phyloP scores from a whole-genome alignment of 2,888 invertebrate species.

The Limenitis camilla region DNA sequence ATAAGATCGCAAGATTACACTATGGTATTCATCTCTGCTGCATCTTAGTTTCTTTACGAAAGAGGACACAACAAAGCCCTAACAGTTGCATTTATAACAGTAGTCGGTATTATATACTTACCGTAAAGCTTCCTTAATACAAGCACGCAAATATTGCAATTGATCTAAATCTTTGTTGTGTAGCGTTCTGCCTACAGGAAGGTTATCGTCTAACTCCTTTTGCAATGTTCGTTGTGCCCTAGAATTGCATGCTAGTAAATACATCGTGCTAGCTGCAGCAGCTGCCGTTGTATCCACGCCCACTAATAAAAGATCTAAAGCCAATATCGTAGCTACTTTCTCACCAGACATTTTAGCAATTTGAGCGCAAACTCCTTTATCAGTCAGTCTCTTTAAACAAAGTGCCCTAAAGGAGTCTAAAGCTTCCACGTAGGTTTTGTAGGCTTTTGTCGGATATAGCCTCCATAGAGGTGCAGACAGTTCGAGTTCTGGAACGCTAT shows the following conservation, averaged over 20 bases:
- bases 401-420: slow-evolving; percentile 82
- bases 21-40: neutral
- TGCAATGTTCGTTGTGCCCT: slow-evolving; percentile 79
- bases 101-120: slow-evolving; percentile 36
- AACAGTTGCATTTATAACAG: neutral
- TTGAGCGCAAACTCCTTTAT: slow-evolving; percentile 61
- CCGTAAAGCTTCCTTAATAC: slow-evolving; percentile 85
- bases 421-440: slow-evolving; percentile 80
- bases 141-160: slow-evolving; percentile 82
- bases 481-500: slow-evolving; percentile 84
- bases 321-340: slow-evolving; percentile 79
- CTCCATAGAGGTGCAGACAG: slow-evolving; percentile 84
- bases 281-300: slow-evolving; percentile 89
- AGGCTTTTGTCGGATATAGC: slow-evolving; percentile 79
- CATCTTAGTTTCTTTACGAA: neutral
- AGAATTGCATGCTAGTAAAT: slow-evolving; percentile 81
- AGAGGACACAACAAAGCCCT: neutral
- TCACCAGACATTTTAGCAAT: slow-evolving; percentile 52
- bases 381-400: slow-evolving; percentile 58
- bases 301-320: slow-evolving; percentile 84
- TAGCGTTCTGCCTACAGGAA: slow-evolving; percentile 73
- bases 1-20: slow-evolving; percentile 8
- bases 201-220: slow-evolving; percentile 73
- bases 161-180: slow-evolving; percentile 76
- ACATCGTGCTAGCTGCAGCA: slow-evolving; percentile 82